Evolutionary conservation across 2,113 vertebrate species (phyloP), one percentile per base, ranked within the genome.

Genomic region (Grammomys surdaster): DNA sequence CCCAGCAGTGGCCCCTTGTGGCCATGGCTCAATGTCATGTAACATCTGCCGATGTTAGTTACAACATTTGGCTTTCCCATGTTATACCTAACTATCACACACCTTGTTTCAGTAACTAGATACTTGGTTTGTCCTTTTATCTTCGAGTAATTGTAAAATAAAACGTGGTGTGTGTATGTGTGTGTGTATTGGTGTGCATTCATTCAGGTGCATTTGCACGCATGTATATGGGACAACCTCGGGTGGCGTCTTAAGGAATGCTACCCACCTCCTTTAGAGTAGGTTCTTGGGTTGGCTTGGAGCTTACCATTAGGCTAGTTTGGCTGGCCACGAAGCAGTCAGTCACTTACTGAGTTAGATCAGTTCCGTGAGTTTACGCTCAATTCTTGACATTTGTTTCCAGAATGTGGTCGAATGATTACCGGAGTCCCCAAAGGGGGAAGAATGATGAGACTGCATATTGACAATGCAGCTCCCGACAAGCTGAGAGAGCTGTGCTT

Each of bases 321-420:
- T 86, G 40, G 4, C 26, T 86, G 40, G 60, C 3, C 43, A 7
- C 3, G 31, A 12, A 33, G 16, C 60, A 14, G 10, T 48, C 60
- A 14, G 10, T 48, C 36, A 40, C 46, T 82, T 82, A 51, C 46
- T 56, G 20, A 5, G 20, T 67, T 63, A 28, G 17, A 51, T 80
- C 26, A 28, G 14, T n/a, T 80, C 51, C n/a, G 56, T 46, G 56
- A 60, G 69, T 4, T 10, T 46, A n/a, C 14, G 14, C 65, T 94
- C 65, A 90, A 5, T 89, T 96, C 96, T 13, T 96, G 19, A 78
- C 58, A 90, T 95, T 98, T 92, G 31, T 97, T 98, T 98, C 95
- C 98, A 99, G 99, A 99, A 78, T 98, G 98, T 98, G 99, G 99
- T 72, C 98, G 98, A 65, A 70, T 91, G 91, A 98, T 99, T 97